phyloP scores from a whole-genome alignment of 1,140 invertebrate genomes.

The Penaeus japonicus region DNA sequence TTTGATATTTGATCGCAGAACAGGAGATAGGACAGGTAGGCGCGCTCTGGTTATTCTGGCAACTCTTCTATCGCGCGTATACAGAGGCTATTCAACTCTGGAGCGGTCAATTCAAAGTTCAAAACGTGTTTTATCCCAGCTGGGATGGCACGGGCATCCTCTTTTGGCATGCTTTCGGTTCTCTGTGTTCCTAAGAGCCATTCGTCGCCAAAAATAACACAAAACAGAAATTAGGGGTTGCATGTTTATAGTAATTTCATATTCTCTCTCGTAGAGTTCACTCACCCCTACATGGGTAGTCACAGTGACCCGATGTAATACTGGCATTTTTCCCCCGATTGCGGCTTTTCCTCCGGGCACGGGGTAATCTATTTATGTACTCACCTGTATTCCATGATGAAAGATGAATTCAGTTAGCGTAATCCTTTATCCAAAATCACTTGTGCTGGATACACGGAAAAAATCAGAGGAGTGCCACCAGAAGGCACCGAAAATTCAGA shows the following conservation, averaged over 20 bases:
- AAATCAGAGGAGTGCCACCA: conserved; percentile 7
- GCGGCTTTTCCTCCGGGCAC: not conserved
- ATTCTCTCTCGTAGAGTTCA: no score
- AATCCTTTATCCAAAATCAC: not conserved
- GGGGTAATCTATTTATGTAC: not conserved
- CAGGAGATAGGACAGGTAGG: no score
- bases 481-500: conserved; percentile 8
- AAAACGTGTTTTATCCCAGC: not conserved
- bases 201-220: no score
- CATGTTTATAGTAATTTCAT: no score
- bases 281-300: no score
- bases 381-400: conserved; percentile 41
- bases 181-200: not conserved
- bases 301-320: no score
- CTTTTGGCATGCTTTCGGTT: not conserved
- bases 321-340: no score
- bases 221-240: no score
- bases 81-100: conserved; percentile 41
- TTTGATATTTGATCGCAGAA: no score
- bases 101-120: conserved; percentile 33
- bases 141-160: not conserved
- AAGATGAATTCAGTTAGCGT: not conserved
- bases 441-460: not conserved
- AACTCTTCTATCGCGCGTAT: not conserved
- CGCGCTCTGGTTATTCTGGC: no score